A percentile compares a stretch with the other conserved stretches of the same genome.
Conservation (phyloP, 2,113 vertebrate species). For the Nematolebias whitei region DNA sequence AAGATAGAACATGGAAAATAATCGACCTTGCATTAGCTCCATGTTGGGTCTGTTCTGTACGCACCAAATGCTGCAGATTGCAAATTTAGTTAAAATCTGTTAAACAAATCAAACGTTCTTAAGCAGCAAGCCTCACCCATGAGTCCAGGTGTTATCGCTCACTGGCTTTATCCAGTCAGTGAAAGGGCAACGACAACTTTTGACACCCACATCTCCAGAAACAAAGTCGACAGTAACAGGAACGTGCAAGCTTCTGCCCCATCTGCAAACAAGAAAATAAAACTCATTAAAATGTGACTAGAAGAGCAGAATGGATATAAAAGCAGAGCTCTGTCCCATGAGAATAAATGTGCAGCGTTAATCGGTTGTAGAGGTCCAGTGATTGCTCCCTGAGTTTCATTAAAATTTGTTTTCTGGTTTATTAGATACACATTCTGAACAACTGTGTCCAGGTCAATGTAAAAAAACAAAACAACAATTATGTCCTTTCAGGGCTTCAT, state of each 20-base stretch:
- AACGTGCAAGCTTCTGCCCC: slow-evolving; percentile 26
- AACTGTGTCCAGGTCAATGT: too few relatives aligned
- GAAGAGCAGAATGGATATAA: not conserved
- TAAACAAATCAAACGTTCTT: not conserved
- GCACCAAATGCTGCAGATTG: not conserved
- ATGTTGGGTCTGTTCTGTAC: too few relatives aligned
- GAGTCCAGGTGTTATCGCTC: slow-evolving; percentile 27
- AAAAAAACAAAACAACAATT: too few relatives aligned
- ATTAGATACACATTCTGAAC: too few relatives aligned
- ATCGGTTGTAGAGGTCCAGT: too few relatives aligned
- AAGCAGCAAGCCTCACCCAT: not conserved
- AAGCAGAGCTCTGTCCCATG: not conserved
- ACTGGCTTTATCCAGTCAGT: slow-evolving; percentile 66
- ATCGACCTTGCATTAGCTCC: too few relatives aligned
- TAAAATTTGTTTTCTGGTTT: too few relatives aligned
- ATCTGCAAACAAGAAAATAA: slow-evolving; percentile 50
- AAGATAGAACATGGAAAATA: too few relatives aligned
- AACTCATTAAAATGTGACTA: not conserved
- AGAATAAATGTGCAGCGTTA: not conserved
- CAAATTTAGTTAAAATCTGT: not conserved
- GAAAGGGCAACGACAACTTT: slow-evolving; percentile 31
- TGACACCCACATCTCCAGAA: slow-evolving; percentile 64
- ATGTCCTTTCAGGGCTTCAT: too few relatives aligned
- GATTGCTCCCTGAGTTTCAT: too few relatives aligned
- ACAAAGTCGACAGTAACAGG: slow-evolving; percentile 42